Conservation (phyloP, 2,797 vertebrate species). For the Caiman crocodilus region DNA sequence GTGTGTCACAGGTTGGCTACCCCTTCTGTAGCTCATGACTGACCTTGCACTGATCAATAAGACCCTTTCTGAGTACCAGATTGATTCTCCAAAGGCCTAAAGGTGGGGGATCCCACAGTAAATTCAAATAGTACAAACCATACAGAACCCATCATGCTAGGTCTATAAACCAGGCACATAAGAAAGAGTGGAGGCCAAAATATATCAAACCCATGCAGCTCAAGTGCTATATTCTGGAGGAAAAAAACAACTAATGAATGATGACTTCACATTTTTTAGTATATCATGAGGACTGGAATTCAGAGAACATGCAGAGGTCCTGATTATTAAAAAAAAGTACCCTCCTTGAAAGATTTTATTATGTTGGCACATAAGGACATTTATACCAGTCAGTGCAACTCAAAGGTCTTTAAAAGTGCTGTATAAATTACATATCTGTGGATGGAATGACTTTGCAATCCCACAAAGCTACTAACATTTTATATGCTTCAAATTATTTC, state of each 20-base stretch:
- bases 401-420: conserved; percentile 7
- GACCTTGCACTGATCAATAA: neutral
- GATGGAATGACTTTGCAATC: neutral
- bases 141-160: neutral
- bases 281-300: neutral
- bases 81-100: neutral
- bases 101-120: neutral
- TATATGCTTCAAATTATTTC: conserved; percentile 28
- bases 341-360: neutral
- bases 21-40: neutral
- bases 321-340: conserved; percentile 35
- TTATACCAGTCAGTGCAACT: neutral
- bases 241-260: neutral
- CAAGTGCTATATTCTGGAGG: neutral
- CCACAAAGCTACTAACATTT: neutral
- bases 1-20: no score
- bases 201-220: neutral
- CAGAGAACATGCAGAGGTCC: neutral
- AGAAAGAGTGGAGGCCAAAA: neutral
- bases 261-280: neutral
- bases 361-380: neutral
- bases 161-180: neutral
- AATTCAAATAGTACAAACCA: neutral
- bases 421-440: conserved; percentile 10
- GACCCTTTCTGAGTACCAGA: neutral